Evolutionary conservation across 2,888 invertebrate genomes (phyloP), one percentile per base, ranked within the genome.

Genomic region (Punctoribates punctum): DNA sequence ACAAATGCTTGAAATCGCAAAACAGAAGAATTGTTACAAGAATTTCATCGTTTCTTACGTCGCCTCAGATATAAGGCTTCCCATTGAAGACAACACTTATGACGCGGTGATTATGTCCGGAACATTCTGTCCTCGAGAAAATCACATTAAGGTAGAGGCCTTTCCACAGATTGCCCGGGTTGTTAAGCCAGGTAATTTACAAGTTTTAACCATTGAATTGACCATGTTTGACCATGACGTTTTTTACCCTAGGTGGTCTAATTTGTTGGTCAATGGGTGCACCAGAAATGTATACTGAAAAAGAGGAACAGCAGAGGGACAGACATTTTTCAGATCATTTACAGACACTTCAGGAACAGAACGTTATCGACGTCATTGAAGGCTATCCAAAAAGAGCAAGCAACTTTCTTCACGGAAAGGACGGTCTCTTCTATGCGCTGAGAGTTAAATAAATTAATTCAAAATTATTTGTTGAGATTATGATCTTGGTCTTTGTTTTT

Each of bases 101-200:
- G 77, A 77, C 27, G 74, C 23, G 60, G 8, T 75, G 0, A 46
- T 77, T 11, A 75, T 77, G 75, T 48, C 60, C 34, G 77, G 77
- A 17, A 20, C 27, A 6, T 54, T 75, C 9, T 23, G 74, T 74
- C 73, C 73, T 6, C 67, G 65, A 23, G n/a, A n/a, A n/a, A n/a
- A n/a, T 13, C 76, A 76, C 29, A 74, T 74, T 0, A 13, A 15
- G 4, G 23, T 34, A 0, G 67, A 67, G 9, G 48, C 76, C n/a
- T 74, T 73, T 20, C 23, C 42, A 54, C 60, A 76, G 54, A 38
- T 77, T 27, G 23, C 67, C 5, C 46, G 38, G 17, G 23, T 76
- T 23, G 42, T 38, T 46, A 77, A 77, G 25, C 25, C 48, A 60
- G 77, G 77, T 76, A 75, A 42, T 29, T 25, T 38, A 8, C n/a